These are phyloP conservation scores for Hirtodrosophila cameraria DNA, from an alignment of 2,888 invertebrate genomes.

Conservation along the genomic window DNA sequence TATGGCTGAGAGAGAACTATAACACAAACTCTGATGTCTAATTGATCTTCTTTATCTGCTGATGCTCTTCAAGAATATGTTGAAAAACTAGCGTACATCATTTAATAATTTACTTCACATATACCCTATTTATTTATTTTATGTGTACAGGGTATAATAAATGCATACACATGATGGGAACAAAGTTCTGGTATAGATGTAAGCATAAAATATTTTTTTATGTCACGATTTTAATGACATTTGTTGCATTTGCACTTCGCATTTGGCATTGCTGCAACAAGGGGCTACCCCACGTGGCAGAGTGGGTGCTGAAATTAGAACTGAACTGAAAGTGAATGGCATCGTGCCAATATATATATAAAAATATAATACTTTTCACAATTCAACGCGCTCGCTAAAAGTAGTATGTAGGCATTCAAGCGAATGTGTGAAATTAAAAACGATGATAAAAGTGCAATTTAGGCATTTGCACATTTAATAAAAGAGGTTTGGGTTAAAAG, in stretches of 20 bases:
- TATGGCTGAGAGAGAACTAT: no score
- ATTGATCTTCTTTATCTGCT: no score
- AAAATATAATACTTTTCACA: not conserved
- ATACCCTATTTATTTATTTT: not conserved
- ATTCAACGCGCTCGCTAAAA: not conserved
- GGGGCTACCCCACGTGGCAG: conserved; percentile 3
- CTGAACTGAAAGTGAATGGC: conserved; percentile 25
- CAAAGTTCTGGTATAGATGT: conserved; percentile 37
- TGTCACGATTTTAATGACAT: conserved; percentile 77
- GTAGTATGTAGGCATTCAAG: not conserved
- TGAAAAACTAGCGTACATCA: no score
- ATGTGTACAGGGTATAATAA: conserved; percentile 15
- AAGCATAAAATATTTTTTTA: conserved; percentile 73
- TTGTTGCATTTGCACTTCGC: conserved; percentile 69
- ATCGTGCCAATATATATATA: conserved; percentile 23
- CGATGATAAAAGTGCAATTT: not conserved
- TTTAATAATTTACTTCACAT: no score
- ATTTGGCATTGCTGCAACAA: conserved; percentile 46
- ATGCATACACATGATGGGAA: conserved; percentile 32
- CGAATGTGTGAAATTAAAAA: not conserved
- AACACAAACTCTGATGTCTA: no score
- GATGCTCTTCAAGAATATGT: no score
- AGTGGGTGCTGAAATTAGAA: conserved; percentile 24
- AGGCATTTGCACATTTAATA: no score
- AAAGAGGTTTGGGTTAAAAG: no score